Evolutionary conservation across 1,140 invertebrate genomes (phyloP), one percentile per base, ranked within the genome.

Genomic region (Parapsyche elsis): DNA sequence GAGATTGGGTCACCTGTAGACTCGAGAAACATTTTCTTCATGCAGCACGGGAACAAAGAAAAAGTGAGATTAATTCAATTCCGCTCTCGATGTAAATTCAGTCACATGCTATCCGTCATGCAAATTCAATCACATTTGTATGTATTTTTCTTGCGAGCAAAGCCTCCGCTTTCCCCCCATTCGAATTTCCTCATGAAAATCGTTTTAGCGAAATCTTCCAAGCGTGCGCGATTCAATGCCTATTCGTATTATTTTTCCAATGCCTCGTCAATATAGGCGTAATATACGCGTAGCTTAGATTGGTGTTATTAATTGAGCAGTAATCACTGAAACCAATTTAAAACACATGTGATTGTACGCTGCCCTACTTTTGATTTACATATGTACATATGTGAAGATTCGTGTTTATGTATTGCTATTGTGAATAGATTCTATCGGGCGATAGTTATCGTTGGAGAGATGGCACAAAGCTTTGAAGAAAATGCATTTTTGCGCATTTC

Each of bases 401-500:
- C n/a, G n/a, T n/a, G n/a, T n/a, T n/a, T n/a, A n/a, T n/a, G n/a
- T n/a, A n/a, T n/a, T n/a, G n/a, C n/a, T n/a, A n/a, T n/a, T n/a
- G n/a, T n/a, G 30, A 38, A 38, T 38, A 38, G 7, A 38, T 38
- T 38, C 7, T 7, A 7, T 38, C 7, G n/a, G n/a, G n/a, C n/a
- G 30, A 38, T 38, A 7, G 1, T 1, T 7, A 38, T 7, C 30
- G 7, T 38, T 7, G 30, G 2, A 38, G 7, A 38, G 1, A 38
- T 38, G 30, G 1, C 30, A 53, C 16, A 12, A 12, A 16, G 49
- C 4, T 23, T 2, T 23, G 64, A 21, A 49, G 16, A 57, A 77
- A 77, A 77, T 77, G 75, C 75, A 77, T 77, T 77, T 77, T 67
- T 30, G 57, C 53, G 46, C 16, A 38, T 77, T 75, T 44, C 74